A percentile compares a stretch with the other conserved stretches of the same genome.
Conservation (phyloP, 2,113 vertebrate species). For the Misgurnus mizolepis region DNA sequence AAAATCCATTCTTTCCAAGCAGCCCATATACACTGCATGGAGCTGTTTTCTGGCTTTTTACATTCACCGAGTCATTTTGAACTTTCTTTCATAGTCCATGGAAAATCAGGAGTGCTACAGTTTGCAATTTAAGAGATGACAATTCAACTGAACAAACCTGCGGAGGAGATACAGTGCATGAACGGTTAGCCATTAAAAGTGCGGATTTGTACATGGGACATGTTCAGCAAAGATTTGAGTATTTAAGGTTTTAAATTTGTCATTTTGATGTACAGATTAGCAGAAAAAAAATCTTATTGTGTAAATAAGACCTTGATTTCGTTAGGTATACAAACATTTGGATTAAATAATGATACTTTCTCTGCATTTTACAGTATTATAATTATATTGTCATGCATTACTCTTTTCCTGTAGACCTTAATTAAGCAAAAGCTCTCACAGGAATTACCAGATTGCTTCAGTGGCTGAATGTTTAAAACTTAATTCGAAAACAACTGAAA, state of each 20-base stretch:
- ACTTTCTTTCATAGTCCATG: slow-evolving; percentile 43
- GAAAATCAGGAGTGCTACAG: slow-evolving; percentile 57
- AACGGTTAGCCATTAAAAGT: not conserved
- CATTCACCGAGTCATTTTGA: slow-evolving; percentile 29
- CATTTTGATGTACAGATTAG: not conserved
- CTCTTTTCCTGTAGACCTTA: slow-evolving; percentile 10
- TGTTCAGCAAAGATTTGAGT: not conserved
- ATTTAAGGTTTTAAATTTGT: slow-evolving; percentile 8
- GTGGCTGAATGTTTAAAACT: not conserved
- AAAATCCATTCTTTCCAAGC: slow-evolving; percentile 44
- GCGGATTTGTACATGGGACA: not conserved
- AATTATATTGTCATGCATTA: slow-evolving; percentile 17
- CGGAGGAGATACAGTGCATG: slow-evolving; percentile 21
- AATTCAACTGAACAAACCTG: slow-evolving; percentile 22
- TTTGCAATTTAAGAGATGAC: slow-evolving; percentile 44
- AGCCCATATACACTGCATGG: not conserved
- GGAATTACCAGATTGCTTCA: not conserved
- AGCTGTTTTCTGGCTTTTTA: slow-evolving; percentile 38
- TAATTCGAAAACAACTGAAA: slow-evolving; percentile 11
- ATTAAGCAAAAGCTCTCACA: not conserved
- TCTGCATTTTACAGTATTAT: not conserved
- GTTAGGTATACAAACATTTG: slow-evolving; percentile 28
- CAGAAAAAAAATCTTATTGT: not conserved
- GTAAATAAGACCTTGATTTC: not conserved
- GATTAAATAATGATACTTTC: slow-evolving; percentile 24